phyloP scores from a whole-genome alignment of 2,113 vertebrate species.

The Salminus brasiliensis region DNA sequence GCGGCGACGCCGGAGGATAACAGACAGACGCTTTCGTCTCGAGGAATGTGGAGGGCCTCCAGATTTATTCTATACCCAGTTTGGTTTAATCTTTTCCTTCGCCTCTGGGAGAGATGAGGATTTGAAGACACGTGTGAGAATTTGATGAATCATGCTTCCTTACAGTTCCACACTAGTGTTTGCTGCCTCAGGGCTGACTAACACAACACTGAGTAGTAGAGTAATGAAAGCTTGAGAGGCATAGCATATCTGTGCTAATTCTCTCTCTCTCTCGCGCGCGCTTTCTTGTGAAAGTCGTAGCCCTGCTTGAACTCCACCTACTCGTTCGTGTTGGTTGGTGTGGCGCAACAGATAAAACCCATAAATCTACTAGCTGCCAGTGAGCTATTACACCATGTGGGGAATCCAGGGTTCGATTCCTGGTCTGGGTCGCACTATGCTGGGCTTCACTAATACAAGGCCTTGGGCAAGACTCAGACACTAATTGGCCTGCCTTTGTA shows the following conservation, averaged over 20 bases:
- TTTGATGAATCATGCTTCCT: slow-evolving; percentile 17
- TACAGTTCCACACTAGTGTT: slow-evolving; percentile 43
- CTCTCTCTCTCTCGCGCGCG: neutral
- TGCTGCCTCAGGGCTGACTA: slow-evolving; percentile 57
- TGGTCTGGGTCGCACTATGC: no score
- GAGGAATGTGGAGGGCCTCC: slow-evolving; percentile 47
- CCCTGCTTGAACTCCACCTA: no score
- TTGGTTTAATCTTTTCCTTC: neutral
- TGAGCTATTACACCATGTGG: no score
- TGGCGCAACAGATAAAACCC: no score
- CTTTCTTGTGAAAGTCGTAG: neutral
- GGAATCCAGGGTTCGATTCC: no score
- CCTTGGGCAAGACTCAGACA: no score
- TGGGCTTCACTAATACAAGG: no score
- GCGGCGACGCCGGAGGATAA: slow-evolving; percentile 11
- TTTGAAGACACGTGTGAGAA: neutral
- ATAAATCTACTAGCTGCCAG: no score
- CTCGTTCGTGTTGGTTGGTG: no score
- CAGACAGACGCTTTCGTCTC: slow-evolving; percentile 19
- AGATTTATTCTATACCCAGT: slow-evolving; percentile 52
- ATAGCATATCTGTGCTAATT: neutral
- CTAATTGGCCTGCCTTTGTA: no score
- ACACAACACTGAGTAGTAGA: neutral
- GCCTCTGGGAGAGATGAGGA: slow-evolving; percentile 10
- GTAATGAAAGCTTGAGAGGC: neutral